Percentiles rank a stretch among this genome's conserved stretches.
These are phyloP conservation scores for Torymus auratus DNA, from an alignment of 2,888 invertebrate species.

Conservation along the genomic window DNA sequence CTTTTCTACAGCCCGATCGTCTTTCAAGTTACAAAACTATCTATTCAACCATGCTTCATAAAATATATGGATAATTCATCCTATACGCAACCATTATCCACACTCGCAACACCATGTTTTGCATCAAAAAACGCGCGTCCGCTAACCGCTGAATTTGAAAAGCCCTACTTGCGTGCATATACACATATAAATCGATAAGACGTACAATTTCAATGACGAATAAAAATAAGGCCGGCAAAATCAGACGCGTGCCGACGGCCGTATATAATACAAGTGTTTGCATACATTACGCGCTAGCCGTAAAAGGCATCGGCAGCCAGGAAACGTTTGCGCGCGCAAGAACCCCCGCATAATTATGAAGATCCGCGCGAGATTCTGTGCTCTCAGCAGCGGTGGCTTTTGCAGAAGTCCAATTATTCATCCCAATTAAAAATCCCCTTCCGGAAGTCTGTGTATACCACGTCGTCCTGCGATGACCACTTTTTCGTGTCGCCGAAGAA, in stretches of 20 bases:
- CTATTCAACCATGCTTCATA: no score
- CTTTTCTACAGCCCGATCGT: no score
- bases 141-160: conserved; percentile 29
- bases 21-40: no score
- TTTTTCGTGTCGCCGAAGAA: no score
- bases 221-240: conserved; percentile 8
- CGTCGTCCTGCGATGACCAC: no score
- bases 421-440: conserved; percentile 51
- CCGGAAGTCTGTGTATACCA: conserved; percentile 23
- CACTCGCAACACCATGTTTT: background rate
- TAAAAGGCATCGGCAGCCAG: conserved; percentile 31
- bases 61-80: background rate
- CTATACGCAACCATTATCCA: background rate
- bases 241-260: background rate
- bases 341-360: conserved; percentile 44
- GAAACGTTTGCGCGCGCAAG: conserved; percentile 12
- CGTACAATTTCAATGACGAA: conserved; percentile 14
- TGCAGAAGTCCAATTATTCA: conserved; percentile 51
- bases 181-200: conserved; percentile 16
- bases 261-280: background rate
- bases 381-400: conserved; percentile 1
- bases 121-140: background rate
- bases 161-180: background rate
- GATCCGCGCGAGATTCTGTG: conserved; percentile 37
- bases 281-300: conserved; percentile 5